These are phyloP conservation scores for Anguilla rostrata DNA, from an alignment of 2,113 vertebrate species.

Conservation along the genomic window DNA sequence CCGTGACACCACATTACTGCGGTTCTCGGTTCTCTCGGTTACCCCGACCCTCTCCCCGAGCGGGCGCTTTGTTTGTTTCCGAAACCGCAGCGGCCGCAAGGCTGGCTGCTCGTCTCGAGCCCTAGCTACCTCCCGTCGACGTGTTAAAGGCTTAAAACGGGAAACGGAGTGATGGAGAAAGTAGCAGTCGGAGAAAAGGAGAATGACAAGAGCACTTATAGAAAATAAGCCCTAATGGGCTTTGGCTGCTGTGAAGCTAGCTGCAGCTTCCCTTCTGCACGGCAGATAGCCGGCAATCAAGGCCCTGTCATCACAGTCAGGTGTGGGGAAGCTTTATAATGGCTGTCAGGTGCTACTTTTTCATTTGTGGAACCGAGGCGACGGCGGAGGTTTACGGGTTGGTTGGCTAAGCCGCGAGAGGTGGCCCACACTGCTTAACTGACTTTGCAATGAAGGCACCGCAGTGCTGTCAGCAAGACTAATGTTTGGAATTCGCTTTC, in stretches of 20 bases:
- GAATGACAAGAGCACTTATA: neutral
- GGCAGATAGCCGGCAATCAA: neutral
- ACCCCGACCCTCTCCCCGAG: neutral
- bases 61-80: neutral
- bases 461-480: neutral
- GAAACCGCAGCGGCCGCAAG: neutral
- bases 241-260: neutral
- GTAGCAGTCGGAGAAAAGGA: neutral
- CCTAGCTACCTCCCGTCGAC: neutral
- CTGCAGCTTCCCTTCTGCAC: neutral
- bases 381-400: neutral
- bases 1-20: neutral
- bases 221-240: neutral
- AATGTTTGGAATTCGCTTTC: neutral
- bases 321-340: neutral
- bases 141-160: neutral
- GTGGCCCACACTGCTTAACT: neutral
- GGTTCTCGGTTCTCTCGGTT: neutral
- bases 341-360: neutral
- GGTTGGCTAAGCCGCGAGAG: slow-evolving; percentile 4
- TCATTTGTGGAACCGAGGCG: neutral
- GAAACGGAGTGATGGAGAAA: neutral
- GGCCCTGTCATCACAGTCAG: slow-evolving; percentile 15
- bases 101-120: neutral
- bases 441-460: neutral